Conservation (phyloP, 2,888 invertebrate species). For the Limenitis camilla region DNA sequence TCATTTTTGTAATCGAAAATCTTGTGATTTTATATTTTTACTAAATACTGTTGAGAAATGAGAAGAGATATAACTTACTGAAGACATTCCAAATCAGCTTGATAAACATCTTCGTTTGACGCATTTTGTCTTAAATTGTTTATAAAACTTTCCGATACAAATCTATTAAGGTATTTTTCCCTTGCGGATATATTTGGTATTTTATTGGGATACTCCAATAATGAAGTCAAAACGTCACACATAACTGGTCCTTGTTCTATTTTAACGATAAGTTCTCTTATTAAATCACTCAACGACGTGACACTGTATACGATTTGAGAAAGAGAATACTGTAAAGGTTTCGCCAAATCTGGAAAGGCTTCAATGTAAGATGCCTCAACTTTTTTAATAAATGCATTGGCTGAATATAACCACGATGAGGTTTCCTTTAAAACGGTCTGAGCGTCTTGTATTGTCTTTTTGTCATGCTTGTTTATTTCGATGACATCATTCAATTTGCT, state of each 20-base stretch:
- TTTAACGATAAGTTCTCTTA: constrained; percentile 60
- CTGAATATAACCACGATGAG: constrained; percentile 69
- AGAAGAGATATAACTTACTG: too few relatives aligned
- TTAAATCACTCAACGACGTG: constrained; percentile 69
- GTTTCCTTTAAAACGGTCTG: constrained; percentile 55
- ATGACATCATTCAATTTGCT: constrained; percentile 35
- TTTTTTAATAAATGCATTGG: constrained; percentile 71
- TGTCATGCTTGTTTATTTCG: constrained; percentile 28
- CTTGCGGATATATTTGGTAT: constrained; percentile 35
- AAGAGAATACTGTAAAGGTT: constrained; percentile 80
- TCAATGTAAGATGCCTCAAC: constrained; percentile 72
- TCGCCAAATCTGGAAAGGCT: constrained; percentile 86
- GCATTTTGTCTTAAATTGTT: constrained; percentile 47
- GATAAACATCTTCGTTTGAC: constrained; percentile 30
- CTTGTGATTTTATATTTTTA: too few relatives aligned
- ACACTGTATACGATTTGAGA: constrained; percentile 80
- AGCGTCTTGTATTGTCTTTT: constrained; percentile 33
- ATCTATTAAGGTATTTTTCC: constrained; percentile 60
- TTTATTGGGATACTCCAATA: constrained; percentile 68
- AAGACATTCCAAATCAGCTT: constrained; percentile 59
- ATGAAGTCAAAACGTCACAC: constrained; percentile 47
- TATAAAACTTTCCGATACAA: constrained; percentile 50
- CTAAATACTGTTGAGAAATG: too few relatives aligned
- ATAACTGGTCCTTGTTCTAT: constrained; percentile 43
- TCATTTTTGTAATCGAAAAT: background rate